Conservation (phyloP, 2,113 vertebrate species). For the Sorex fumeus region DNA sequence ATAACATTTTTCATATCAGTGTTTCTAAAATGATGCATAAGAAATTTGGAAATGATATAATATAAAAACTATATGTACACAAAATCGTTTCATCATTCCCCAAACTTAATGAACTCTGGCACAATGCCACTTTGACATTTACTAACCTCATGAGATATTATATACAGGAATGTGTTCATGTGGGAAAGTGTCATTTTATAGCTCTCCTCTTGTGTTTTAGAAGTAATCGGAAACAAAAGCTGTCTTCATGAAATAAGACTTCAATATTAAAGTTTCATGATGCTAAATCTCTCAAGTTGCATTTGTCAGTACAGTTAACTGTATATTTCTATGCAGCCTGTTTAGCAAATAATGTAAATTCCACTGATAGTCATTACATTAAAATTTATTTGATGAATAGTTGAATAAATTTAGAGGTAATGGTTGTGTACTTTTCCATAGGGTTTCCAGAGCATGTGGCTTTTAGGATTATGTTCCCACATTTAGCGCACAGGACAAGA, state of each 20-base stretch:
- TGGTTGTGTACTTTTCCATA: background rate
- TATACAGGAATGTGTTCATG: background rate
- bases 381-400: background rate
- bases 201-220: background rate
- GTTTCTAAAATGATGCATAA: background rate
- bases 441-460: too few species aligned
- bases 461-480: too few species aligned
- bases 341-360: background rate
- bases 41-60: background rate
- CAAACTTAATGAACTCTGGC: background rate
- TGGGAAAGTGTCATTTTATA: background rate
- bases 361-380: background rate
- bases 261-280: background rate
- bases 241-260: conserved; percentile 6
- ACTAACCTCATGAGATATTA: conserved; percentile 3
- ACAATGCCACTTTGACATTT: background rate
- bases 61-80: background rate
- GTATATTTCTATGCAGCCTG: background rate
- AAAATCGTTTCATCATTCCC: background rate
- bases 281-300: background rate
- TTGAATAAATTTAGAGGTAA: background rate
- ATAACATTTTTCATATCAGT: background rate
- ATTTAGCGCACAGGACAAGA: too few species aligned
- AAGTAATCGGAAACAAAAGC: background rate
- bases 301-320: background rate